Conservation (phyloP, 2,797 vertebrate species). For the Coilia nasus region DNA sequence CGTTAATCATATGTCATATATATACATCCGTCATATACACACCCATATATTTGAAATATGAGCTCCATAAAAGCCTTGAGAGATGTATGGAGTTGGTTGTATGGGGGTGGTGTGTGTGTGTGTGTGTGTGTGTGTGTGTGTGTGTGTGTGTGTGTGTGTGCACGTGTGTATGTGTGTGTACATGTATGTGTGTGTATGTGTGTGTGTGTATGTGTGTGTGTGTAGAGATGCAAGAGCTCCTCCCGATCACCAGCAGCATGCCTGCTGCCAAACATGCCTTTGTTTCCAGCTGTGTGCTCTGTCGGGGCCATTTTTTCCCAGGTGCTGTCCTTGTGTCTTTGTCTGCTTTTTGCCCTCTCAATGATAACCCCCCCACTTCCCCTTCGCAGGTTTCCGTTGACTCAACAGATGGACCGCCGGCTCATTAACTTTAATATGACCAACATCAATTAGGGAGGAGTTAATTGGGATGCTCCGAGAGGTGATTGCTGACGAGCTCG, state of each 20-base stretch:
- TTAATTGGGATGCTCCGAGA: conserved; percentile 73
- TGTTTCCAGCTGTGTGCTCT: conserved; percentile 42
- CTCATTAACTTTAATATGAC: conserved; percentile 80
- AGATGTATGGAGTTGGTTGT: conserved; percentile 52
- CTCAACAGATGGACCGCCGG: conserved; percentile 75
- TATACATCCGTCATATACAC: conserved; percentile 63
- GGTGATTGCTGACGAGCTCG: conserved; percentile 66
- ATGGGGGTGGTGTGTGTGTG: conserved; percentile 20
- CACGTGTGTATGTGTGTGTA: neutral
- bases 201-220: neutral
- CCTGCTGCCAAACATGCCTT: conserved; percentile 43
- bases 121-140: neutral
- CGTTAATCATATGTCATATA: conserved; percentile 67
- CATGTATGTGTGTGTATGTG: neutral
- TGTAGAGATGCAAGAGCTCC: conserved; percentile 39
- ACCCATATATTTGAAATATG: conserved; percentile 71
- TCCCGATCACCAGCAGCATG: conserved; percentile 2
- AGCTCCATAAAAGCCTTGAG: conserved; percentile 67
- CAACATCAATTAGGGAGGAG: conserved; percentile 74
- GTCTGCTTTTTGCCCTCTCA: conserved; percentile 56
- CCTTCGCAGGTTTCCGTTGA: conserved; percentile 52
- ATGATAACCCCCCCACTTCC: conserved; percentile 55
- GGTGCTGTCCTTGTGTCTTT: conserved; percentile 55
- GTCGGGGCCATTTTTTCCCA: conserved; percentile 29
- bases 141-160: neutral